Conservation (phyloP, 2,888 invertebrate genomes). For the Ochropleura plecta region DNA sequence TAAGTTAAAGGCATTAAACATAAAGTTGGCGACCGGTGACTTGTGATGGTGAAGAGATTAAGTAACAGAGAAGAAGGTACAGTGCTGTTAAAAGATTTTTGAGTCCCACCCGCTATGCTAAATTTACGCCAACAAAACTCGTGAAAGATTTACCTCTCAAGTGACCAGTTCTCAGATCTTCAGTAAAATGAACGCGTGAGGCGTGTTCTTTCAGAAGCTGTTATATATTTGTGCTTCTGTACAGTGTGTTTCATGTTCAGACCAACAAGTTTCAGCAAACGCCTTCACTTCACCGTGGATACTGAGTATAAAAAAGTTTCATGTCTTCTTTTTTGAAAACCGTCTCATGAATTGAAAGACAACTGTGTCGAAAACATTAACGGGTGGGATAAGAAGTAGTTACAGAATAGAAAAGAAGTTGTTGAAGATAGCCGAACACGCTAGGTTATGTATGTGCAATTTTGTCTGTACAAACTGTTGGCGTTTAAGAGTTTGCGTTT, state of each 20-base stretch:
- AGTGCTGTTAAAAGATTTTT: neutral
- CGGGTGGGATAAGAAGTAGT: neutral
- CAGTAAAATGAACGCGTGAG: neutral
- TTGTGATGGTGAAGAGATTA: constrained; percentile 12
- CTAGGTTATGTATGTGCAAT: no score
- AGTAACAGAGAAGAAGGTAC: neutral
- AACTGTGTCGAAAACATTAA: no score
- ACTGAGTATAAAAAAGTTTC: neutral
- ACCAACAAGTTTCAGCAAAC: no score
- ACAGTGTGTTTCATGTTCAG: no score
- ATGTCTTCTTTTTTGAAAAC: no score
- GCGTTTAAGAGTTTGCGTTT: no score
- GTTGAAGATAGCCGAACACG: neutral
- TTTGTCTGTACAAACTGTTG: no score
- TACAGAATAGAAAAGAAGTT: neutral
- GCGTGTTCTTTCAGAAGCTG: no score
- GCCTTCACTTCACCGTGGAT: neutral
- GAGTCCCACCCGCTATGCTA: neutral
- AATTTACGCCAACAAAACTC: no score
- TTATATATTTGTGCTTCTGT: no score
- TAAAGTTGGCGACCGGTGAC: neutral
- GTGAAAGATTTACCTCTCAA: neutral
- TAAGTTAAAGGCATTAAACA: neutral
- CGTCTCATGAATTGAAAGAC: no score
- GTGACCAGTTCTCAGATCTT: neutral